Evolutionary conservation across 92 coral and sea anemone genomes (phyloP), one percentile per base, ranked within the genome.

Genomic region (Chrysogorgia sp.): DNA sequence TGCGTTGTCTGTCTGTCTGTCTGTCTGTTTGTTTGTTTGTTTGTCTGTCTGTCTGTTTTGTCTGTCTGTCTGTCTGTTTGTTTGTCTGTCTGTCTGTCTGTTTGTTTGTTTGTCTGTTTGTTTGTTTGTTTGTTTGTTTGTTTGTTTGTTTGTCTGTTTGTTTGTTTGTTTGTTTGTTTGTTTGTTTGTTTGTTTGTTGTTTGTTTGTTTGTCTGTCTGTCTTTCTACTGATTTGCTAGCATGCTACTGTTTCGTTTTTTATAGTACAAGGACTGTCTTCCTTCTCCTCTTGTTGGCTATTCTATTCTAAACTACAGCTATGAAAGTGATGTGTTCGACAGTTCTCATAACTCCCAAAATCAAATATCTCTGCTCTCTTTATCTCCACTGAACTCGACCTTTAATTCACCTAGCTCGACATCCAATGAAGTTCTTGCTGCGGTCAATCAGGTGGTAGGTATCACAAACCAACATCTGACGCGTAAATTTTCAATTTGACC

Each of bases 251-350:
- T 21, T 40, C 19, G 35, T 19, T 40, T 35, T 71, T 21, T 50
- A 10, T 50, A 71, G 77, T 19, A 12, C 50, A 28, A 71, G n/a
- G 40, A 71, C 29, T 90, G 71, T 52, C 81, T 94, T 55, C 98
- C 98, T 12, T 94, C 98, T 26, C 98, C 98, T 10, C 62, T 94
- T 60, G 85, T 94, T 21, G 97, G 98, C 40, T 58, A 80, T 37
- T 71, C 83, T 34, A 45, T 35, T 41, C 81, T 78, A 1, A 49
- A 65, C 53, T 96, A 94, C 22, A 86, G 88, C 55, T 76, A 84
- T 28, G 90, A 87, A 52, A 52, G 58, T 24, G 89, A 85, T 40
- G 88, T 47, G 29, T 58, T 77, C 30, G 90, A 88, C 26, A 63
- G 67, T 35, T 81, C 93, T 0, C 23, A 53, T 45, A 53, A 33